Conservation (phyloP, 1,140 invertebrate genomes). For the Pissodes strobi region DNA sequence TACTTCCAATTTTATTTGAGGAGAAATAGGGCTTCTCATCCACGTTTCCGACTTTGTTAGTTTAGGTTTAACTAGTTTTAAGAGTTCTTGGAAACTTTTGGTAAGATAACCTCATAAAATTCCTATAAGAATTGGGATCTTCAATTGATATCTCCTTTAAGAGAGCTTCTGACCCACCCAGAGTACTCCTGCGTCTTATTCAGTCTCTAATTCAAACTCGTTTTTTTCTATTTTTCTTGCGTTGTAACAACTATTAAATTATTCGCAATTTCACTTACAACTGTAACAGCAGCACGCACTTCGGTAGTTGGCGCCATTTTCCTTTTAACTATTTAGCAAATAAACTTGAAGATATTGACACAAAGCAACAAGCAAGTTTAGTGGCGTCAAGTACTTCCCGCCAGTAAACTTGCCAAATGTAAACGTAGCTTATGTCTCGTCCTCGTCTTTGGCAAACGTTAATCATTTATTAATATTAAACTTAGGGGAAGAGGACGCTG, state of each 20-base stretch:
- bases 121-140: slow-evolving; percentile 27
- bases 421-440: no score
- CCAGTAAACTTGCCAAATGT: no score
- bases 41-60: slow-evolving; percentile 17
- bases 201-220: slow-evolving; percentile 20
- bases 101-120: slow-evolving; percentile 12
- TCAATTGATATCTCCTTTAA: slow-evolving; percentile 19
- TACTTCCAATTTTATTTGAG: slow-evolving; percentile 18
- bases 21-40: slow-evolving; percentile 14
- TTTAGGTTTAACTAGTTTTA: slow-evolving; percentile 13
- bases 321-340: no score
- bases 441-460: no score
- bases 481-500: no score
- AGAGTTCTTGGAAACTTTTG: slow-evolving; percentile 4
- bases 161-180: slow-evolving; percentile 10
- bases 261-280: neutral
- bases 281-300: neutral
- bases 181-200: slow-evolving; percentile 16
- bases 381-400: no score
- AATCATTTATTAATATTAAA: no score
- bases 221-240: slow-evolving; percentile 10
- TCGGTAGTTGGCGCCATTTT: slow-evolving; percentile 4
- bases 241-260: slow-evolving; percentile 8
- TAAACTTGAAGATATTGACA: no score
- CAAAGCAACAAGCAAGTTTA: no score